Percentiles rank a stretch among this genome's conserved stretches.
These are phyloP conservation scores for Datnioides undecimradiatus DNA, from an alignment of 2,113 vertebrate genomes.

Conservation along the genomic window DNA sequence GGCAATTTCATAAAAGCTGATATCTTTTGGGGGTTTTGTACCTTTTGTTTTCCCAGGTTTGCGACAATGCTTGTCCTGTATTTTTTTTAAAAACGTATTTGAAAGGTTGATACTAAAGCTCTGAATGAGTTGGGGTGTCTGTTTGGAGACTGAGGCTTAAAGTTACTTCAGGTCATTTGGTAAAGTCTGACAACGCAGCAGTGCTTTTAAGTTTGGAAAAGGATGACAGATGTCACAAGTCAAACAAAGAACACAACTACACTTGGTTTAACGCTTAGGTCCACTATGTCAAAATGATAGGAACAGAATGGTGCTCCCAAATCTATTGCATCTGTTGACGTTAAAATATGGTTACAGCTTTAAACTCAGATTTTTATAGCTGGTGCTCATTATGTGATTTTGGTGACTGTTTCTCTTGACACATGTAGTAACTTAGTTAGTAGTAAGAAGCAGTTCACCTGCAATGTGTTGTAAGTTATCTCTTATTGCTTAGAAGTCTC, in stretches of 20 bases:
- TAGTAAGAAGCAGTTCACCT: neutral
- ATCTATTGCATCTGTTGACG: no score
- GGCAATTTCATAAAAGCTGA: neutral
- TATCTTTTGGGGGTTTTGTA: neutral
- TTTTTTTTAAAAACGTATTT: neutral
- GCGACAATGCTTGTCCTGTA: neutral
- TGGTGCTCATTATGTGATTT: neutral
- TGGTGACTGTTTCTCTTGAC: neutral
- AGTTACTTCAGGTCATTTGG: neutral
- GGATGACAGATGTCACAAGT: neutral
- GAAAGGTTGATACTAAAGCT: neutral
- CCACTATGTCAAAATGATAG: neutral
- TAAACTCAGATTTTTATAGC: neutral
- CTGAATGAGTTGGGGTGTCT: neutral
- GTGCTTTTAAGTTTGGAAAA: neutral
- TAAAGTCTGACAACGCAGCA: neutral
- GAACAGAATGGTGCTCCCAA: no score
- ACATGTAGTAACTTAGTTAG: neutral
- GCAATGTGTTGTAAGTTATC: neutral
- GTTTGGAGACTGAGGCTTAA: neutral
- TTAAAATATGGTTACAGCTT: neutral
- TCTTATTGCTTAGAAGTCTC: neutral
- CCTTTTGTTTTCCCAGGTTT: neutral
- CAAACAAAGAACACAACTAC: neutral
- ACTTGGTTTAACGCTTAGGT: neutral